Evolutionary conservation across 1,140 invertebrate species (phyloP).

Genomic region (Batillaria attramentaria): DNA sequence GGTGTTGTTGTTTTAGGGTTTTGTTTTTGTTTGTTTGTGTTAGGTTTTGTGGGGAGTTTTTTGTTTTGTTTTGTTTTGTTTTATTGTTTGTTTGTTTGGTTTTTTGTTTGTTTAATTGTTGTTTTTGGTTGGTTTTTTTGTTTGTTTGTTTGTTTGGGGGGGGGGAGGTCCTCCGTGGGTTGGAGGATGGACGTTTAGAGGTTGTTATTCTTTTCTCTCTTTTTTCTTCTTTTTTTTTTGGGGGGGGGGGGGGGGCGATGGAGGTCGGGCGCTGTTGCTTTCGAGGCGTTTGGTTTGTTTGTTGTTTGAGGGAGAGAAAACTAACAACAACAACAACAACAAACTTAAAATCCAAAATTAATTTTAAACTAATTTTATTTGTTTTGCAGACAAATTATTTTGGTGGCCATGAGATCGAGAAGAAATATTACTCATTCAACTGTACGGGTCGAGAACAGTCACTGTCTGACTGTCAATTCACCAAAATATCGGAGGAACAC

Average conservation of each 20-base stretch:
- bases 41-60: no score
- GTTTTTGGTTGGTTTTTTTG: no score
- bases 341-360: background rate
- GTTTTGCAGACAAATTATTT: slow-evolving; percentile 37
- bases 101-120: no score
- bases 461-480: slow-evolving; percentile 27
- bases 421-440: slow-evolving; percentile 28
- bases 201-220: background rate
- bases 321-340: background rate
- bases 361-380: background rate
- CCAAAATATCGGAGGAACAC: slow-evolving; percentile 15
- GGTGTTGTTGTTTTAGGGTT: no score
- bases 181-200: background rate
- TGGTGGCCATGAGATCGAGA: slow-evolving; percentile 31
- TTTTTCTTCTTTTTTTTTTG: background rate
- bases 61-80: no score
- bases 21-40: no score
- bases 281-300: background rate
- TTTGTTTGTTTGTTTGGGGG: no score
- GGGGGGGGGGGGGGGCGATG: background rate
- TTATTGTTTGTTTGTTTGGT: no score
- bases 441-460: slow-evolving; percentile 35
- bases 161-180: no score
- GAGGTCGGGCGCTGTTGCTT: background rate
- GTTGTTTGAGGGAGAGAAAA: background rate